A percentile compares a stretch with the other conserved stretches of the same genome.
These are phyloP conservation scores for Papilio dardanus DNA, from an alignment of 1,140 invertebrate species.

Conservation along the genomic window DNA sequence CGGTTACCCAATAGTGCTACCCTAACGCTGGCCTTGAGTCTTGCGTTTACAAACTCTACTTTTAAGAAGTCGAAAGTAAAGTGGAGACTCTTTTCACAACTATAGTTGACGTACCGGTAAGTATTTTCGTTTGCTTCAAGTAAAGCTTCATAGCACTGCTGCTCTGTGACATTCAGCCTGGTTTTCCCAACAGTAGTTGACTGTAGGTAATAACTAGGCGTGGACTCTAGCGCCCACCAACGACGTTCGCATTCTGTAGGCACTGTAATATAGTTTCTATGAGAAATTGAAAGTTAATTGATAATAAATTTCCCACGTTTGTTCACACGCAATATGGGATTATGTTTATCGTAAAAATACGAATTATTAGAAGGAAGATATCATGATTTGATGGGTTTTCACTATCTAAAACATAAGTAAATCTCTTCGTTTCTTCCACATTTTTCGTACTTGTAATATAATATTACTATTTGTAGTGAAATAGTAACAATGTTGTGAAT, in stretches of 20 bases:
- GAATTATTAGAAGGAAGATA: too few relatives aligned
- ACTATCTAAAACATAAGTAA: background rate
- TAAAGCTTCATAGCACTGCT: constrained; percentile 67
- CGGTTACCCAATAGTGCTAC: too few relatives aligned
- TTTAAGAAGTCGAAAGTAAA: too few relatives aligned
- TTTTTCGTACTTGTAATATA: background rate
- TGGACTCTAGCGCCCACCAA: constrained; percentile 77
- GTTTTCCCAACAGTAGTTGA: constrained; percentile 58
- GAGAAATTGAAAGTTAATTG: constrained; percentile 20
- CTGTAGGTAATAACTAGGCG: constrained; percentile 73
- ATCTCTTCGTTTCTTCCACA: background rate
- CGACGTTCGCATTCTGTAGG: constrained; percentile 59
- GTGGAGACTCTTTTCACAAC: background rate
- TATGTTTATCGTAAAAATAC: background rate
- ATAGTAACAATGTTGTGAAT: background rate
- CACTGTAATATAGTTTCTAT: constrained; percentile 51
- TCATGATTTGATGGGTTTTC: background rate
- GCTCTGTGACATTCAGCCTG: constrained; percentile 62
- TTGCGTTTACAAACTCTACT: too few relatives aligned
- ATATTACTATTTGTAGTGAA: background rate
- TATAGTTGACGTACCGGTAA: constrained; percentile 51
- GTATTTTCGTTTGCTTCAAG: constrained; percentile 48
- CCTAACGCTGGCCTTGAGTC: too few relatives aligned
- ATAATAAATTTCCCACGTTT: background rate
- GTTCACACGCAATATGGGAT: background rate